Evolutionary conservation across 2,888 invertebrate species (phyloP).

Genomic region (Blomia tropicalis): DNA sequence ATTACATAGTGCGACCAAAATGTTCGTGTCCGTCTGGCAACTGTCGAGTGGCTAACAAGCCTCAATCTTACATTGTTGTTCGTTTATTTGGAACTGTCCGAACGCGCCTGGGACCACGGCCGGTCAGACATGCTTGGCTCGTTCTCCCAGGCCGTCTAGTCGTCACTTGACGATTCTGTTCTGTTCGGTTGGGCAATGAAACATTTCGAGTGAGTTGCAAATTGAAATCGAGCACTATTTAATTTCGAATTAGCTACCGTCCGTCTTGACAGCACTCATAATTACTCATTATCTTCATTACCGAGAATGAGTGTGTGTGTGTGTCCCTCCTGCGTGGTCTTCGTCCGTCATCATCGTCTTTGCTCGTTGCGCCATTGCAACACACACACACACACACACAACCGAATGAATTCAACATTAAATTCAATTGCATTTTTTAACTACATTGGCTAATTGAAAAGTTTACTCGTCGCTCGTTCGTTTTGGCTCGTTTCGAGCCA

Average conservation of each 20-base stretch:
- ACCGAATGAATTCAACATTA: too few relatives aligned
- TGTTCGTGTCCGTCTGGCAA: not conserved
- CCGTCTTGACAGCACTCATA: not conserved
- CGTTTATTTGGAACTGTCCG: not conserved
- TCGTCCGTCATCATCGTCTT: too few relatives aligned
- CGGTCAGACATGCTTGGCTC: not conserved
- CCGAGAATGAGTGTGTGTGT: too few relatives aligned
- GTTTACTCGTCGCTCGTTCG: not conserved
- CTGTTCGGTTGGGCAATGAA: not conserved
- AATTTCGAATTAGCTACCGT: not conserved
- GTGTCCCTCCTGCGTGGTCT: too few relatives aligned
- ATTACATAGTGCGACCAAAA: not conserved
- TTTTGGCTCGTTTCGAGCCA: not conserved
- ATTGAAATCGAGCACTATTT: constrained; percentile 1
- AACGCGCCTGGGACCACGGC: not conserved
- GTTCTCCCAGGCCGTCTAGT: not conserved
- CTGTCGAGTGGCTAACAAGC: not conserved
- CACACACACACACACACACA: not conserved
- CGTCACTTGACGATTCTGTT: not conserved
- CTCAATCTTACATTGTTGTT: not conserved
- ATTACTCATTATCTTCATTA: constrained; percentile 1
- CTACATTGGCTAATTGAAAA: constrained; percentile 8
- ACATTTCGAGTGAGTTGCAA: too few relatives aligned
- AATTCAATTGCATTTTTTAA: constrained; percentile 3
- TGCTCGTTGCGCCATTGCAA: not conserved